Percentiles rank a stretch among this genome's conserved stretches.
Evolutionary conservation across 2,113 vertebrate species (phyloP).

Genomic region (Strix uralensis): DNA sequence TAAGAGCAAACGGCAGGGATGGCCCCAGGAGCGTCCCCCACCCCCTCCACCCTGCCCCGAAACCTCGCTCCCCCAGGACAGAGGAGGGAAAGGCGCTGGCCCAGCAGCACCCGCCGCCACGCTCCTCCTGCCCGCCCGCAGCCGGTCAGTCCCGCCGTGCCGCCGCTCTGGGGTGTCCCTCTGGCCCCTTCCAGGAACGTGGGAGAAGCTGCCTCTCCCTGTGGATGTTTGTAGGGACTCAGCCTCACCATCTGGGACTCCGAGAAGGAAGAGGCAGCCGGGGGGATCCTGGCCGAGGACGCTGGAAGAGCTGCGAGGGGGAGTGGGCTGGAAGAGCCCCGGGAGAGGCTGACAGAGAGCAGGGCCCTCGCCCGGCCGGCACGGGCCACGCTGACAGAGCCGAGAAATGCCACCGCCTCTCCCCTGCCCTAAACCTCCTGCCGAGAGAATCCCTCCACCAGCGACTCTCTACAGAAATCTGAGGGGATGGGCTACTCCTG

Average conservation of each 20-base stretch:
- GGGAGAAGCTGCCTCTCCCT: too few relatives aligned
- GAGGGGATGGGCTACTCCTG: background rate
- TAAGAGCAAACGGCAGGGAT: background rate
- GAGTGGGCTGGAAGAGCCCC: background rate
- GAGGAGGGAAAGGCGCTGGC: background rate
- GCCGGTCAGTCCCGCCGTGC: too few relatives aligned
- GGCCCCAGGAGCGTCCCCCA: rapidly evolving
- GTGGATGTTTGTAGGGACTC: too few relatives aligned
- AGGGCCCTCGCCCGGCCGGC: background rate
- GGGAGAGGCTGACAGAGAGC: background rate
- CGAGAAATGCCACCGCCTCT: rapidly evolving
- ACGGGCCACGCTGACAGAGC: background rate
- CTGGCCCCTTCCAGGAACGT: too few relatives aligned
- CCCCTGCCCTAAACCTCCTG: background rate
- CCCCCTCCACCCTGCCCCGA: rapidly evolving
- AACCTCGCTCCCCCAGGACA: rapidly evolving
- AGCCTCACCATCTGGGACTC: rapidly evolving
- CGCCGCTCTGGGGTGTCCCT: too few relatives aligned
- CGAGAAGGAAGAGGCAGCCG: background rate
- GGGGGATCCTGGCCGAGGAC: background rate
- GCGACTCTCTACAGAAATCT: background rate
- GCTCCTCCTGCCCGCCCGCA: too few relatives aligned
- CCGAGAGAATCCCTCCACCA: background rate
- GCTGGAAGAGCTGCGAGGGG: background rate
- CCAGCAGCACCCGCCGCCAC: too few relatives aligned